phyloP scores from a whole-genome alignment of 92 coral and sea anemone genomes.

The Umimayanthus chanpuru region DNA sequence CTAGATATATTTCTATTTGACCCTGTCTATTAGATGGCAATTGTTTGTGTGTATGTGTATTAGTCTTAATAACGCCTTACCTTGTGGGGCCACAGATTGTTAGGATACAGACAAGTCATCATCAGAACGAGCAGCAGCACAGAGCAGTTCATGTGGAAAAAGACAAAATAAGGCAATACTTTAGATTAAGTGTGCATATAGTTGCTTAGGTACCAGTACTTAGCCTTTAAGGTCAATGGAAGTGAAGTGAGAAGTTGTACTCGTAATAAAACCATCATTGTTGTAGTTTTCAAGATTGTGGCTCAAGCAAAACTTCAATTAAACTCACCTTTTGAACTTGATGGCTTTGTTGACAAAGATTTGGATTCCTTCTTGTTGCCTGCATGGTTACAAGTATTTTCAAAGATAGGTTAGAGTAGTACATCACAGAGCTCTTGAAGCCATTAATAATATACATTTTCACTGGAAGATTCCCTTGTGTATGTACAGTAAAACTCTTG shows the following conservation, averaged over 20 bases:
- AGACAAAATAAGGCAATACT: constrained; percentile 36
- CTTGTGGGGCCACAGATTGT: constrained; percentile 48
- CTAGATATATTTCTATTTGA: background rate
- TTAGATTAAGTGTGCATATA: background rate
- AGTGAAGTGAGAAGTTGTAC: no score
- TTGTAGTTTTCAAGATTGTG: background rate
- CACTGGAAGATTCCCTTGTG: no score
- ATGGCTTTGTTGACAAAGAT: background rate
- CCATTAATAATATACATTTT: no score
- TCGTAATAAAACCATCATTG: no score
- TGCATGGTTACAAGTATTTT: background rate
- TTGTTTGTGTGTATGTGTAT: background rate
- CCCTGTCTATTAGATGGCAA: background rate
- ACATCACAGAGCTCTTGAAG: no score
- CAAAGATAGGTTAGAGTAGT: no score
- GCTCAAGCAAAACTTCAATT: background rate
- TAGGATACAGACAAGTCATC: background rate
- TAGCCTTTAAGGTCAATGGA: no score
- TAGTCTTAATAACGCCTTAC: constrained; percentile 30
- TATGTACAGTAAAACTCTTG: no score
- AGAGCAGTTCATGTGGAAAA: constrained; percentile 20
- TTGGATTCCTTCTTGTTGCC: constrained; percentile 19
- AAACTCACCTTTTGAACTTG: constrained; percentile 30
- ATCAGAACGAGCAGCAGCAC: background rate
- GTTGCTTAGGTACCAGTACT: no score